Percentiles rank a stretch among this genome's conserved stretches.
Conservation (phyloP, 2,113 vertebrate genomes). For the Cercocebus atys region DNA sequence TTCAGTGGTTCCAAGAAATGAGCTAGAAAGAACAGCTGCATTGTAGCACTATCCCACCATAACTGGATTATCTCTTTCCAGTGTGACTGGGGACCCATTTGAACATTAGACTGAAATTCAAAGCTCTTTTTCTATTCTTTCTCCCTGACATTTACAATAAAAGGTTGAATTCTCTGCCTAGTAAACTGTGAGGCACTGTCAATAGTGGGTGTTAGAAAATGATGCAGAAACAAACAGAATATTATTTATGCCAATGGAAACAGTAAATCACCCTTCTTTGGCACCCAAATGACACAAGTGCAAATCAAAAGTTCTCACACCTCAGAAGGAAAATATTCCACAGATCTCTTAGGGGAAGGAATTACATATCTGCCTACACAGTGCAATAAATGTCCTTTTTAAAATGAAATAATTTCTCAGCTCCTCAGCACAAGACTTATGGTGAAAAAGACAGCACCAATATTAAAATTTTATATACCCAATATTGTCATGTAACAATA, state of each 20-base stretch:
- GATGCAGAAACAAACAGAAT: slow-evolving; percentile 57
- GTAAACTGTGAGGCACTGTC: slow-evolving; percentile 34
- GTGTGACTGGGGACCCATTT: background rate
- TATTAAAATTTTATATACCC: slow-evolving; percentile 83
- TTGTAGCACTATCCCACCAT: background rate
- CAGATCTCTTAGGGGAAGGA: slow-evolving; percentile 70
- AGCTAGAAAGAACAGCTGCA: background rate
- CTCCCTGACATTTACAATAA: slow-evolving; percentile 50
- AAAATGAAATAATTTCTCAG: slow-evolving; percentile 82
- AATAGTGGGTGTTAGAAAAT: slow-evolving; percentile 50
- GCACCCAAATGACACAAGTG: slow-evolving; percentile 2
- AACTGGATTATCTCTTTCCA: background rate
- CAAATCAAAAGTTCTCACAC: slow-evolving; percentile 68
- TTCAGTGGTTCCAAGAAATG: slow-evolving; percentile 17
- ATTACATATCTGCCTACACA: slow-evolving; percentile 72
- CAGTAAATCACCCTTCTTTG: slow-evolving; percentile 49
- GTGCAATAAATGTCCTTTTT: slow-evolving; percentile 75
- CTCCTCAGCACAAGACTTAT: slow-evolving; percentile 75
- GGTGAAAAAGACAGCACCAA: slow-evolving; percentile 75
- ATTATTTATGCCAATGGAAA: slow-evolving; percentile 44
- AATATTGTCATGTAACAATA: slow-evolving; percentile 82
- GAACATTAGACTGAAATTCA: slow-evolving; percentile 50
- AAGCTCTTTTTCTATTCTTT: slow-evolving; percentile 38
- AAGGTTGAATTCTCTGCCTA: slow-evolving; percentile 39
- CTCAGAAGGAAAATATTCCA: slow-evolving; percentile 63